These are phyloP conservation scores for Trichomalopsis sarcophagae DNA, from an alignment of 1,140 invertebrate species.

Conservation along the genomic window DNA sequence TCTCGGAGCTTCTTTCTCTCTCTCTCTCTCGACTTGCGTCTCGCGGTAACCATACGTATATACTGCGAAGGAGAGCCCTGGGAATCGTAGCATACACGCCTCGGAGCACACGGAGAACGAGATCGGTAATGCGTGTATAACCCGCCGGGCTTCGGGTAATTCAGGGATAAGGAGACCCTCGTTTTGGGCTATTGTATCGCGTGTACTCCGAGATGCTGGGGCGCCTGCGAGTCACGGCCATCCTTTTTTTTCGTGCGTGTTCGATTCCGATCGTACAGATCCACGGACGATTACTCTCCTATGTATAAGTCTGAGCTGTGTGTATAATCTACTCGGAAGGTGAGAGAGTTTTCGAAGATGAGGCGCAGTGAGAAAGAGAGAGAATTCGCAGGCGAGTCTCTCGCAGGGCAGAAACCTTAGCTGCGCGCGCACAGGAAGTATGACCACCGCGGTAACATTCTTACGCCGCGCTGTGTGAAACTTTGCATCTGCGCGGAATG, in stretches of 20 bases:
- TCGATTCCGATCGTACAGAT: too few relatives aligned
- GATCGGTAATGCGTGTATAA: not conserved
- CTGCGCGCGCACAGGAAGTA: not conserved
- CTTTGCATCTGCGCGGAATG: not conserved
- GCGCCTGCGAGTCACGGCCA: not conserved
- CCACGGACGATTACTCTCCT: too few relatives aligned
- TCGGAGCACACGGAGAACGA: not conserved
- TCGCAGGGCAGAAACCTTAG: not conserved
- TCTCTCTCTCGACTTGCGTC: not conserved
- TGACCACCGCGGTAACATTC: too few relatives aligned
- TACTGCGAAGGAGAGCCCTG: conserved; percentile 22
- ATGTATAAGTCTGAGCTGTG: too few relatives aligned
- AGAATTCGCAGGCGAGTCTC: not conserved
- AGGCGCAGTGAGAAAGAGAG: not conserved
- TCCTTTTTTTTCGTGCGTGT: not conserved
- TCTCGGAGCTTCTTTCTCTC: not conserved
- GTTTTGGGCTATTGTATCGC: not conserved
- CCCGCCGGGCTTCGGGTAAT: conserved; percentile 4
- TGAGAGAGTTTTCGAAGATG: not conserved
- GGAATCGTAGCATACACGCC: not conserved
- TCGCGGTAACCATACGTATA: not conserved
- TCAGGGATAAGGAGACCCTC: not conserved
- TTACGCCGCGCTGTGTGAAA: not conserved
- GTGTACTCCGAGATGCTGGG: too few relatives aligned
- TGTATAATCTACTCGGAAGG: not conserved